Conservation (phyloP, 2,888 invertebrate species). For the Cephus sareptanus region DNA sequence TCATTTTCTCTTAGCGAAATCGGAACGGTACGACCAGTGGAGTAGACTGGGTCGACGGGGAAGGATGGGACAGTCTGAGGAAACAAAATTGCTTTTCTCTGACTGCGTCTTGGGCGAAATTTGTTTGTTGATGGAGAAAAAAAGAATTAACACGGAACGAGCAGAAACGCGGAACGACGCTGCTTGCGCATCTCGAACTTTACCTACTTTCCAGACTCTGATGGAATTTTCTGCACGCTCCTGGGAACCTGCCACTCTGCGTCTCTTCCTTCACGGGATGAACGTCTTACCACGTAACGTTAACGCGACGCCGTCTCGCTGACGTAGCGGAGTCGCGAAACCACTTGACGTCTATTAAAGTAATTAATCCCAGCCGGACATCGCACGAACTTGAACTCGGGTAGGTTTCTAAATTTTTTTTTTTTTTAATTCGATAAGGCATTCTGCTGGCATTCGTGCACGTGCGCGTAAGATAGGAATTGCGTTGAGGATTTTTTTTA, state of each 20-base stretch:
- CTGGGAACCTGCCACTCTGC: neutral
- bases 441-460: neutral
- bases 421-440: slow-evolving; percentile 32
- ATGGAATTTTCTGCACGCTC: neutral
- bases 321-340: slow-evolving; percentile 32
- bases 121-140: neutral
- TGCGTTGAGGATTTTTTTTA: neutral
- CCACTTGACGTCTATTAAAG: slow-evolving; percentile 49
- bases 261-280: neutral
- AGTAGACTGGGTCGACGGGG: neutral
- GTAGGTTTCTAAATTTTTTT: neutral
- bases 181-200: neutral
- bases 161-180: neutral
- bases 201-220: neutral
- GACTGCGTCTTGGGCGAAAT: neutral
- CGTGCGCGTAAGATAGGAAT: neutral
- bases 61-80: neutral
- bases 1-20: neutral
- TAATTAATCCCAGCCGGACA: slow-evolving; percentile 46
- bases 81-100: neutral
- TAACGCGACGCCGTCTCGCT: neutral
- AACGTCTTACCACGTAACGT: neutral
- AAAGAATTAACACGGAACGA: neutral
- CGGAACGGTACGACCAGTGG: neutral
- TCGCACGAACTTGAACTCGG: slow-evolving; percentile 51